Base-by-base conservation (phyloP, 2,888 invertebrate genomes). In the Sminthurides aquaticus region DNA sequence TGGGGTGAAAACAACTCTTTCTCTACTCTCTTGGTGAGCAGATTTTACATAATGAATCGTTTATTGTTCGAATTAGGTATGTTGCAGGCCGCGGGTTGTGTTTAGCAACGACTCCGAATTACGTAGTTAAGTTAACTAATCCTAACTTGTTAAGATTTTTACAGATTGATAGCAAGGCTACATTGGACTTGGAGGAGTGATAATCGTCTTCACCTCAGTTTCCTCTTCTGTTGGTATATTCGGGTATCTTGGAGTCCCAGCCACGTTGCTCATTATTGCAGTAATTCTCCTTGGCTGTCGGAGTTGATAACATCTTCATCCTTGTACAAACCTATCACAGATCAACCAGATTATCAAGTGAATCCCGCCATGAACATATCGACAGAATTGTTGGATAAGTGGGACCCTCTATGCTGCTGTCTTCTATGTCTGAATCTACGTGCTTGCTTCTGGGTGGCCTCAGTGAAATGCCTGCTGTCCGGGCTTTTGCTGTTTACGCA, bases 401-500 rank as follows among this genome's bases (percentile, higher is more conserved):
- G 3, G 95, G 94, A 5, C 96, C 97, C 0, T 93, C 93, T 27
- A 91, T 97, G 83, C 81, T 99, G 74, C 82, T 98, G 55, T 94
- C 95, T 0, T 92, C 93, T 24, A 82, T 90, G 0, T 94, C 97
- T 1, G 98, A 98, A 80, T 91, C 92, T 22, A 88, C 91, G 75
- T 98, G 98, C 77, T 99, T 99, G 83, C 96, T 97, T 81, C 84
- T 97, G 62, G 74, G 74, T 34, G 72, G 72, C 48, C 81, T 99
- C 66, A 92, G 93, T 1, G 90, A 91, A 78, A 98, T 99, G 96
- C 99, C 99, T 20, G 99, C 99, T 0, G 98, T 99, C 54, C 85
- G 86, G 74, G 92, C 95, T 0, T 99, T 99, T 81, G 96, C 97
- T 22, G 82, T 98, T 29, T 99, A 98, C 79, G 98, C 99, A 2